Evolutionary conservation across 2,888 invertebrate species (phyloP).

Genomic region (Melanostoma mellinum): DNA sequence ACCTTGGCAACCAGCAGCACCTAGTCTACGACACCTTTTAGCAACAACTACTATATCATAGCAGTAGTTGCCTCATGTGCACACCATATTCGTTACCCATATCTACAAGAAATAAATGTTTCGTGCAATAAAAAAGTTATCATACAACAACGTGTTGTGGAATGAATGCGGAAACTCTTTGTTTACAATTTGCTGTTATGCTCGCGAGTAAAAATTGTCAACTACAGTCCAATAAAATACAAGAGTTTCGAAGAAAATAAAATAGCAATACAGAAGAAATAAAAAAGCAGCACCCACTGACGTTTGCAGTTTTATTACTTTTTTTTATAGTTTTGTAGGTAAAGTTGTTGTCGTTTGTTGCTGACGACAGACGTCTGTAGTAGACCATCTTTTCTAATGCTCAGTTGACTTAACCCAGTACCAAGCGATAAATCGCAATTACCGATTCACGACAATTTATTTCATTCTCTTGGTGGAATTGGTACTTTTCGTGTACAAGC

Average conservation of each 20-base stretch:
- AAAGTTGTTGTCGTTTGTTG: not conserved
- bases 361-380: not conserved
- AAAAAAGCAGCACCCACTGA: slow-evolving; percentile 1
- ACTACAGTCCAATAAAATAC: slow-evolving; percentile 61
- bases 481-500: not conserved
- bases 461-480: slow-evolving; percentile 6
- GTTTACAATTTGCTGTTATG: slow-evolving; percentile 56
- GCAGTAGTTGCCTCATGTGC: not conserved
- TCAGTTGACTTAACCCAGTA: slow-evolving; percentile 68
- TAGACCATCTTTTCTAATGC: slow-evolving; percentile 30
- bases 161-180: slow-evolving; percentile 73
- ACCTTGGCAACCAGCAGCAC: slow-evolving; percentile 51
- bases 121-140: slow-evolving; percentile 58
- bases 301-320: slow-evolving; percentile 15
- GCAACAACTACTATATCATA: slow-evolving; percentile 8
- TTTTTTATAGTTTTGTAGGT: slow-evolving; percentile 14
- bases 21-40: not conserved
- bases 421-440: slow-evolving; percentile 66
- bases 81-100: not conserved
- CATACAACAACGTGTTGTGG: slow-evolving; percentile 46
- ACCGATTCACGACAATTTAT: slow-evolving; percentile 70
- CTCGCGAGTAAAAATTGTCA: slow-evolving; percentile 67
- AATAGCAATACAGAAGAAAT: slow-evolving; percentile 4
- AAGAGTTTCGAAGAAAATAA: slow-evolving; percentile 40
- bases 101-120: slow-evolving; percentile 37